These are phyloP conservation scores for Holothuria glaberrima DNA, from an alignment of 35 echinoderm and acorn worm genomes.

Conservation along the genomic window DNA sequence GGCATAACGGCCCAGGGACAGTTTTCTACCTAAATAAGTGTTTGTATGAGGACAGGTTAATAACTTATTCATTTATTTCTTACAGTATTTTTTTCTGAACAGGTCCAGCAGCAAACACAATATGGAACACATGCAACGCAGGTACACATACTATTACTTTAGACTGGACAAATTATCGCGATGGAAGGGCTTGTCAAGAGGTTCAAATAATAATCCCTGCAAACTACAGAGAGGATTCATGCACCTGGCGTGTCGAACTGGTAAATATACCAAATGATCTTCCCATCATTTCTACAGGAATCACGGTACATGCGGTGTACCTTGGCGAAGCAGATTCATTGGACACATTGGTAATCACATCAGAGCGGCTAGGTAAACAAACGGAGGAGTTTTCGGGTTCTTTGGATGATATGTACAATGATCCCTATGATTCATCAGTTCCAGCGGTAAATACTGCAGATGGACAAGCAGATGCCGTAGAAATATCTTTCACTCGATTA, in stretches of 20 bases:
- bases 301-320: neutral
- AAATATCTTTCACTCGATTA: too few species aligned
- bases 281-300: neutral
- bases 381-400: neutral
- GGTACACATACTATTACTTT: neutral
- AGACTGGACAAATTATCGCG: neutral
- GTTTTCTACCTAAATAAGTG: neutral
- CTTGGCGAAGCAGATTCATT: neutral
- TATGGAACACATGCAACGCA: neutral
- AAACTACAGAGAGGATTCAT: neutral
- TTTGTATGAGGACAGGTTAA: neutral
- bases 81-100: neutral
- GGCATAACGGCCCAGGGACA: too few species aligned
- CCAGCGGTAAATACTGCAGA: too few species aligned
- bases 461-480: too few species aligned
- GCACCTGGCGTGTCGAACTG: neutral
- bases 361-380: neutral
- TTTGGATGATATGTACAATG: too few species aligned
- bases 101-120: neutral
- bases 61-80: neutral
- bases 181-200: neutral
- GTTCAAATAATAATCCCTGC: neutral
- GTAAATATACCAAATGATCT: neutral
- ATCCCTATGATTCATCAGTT: too few species aligned
- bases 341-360: neutral